Base-by-base conservation (phyloP, 2,797 vertebrate species). In the Ispidina picta region DNA sequence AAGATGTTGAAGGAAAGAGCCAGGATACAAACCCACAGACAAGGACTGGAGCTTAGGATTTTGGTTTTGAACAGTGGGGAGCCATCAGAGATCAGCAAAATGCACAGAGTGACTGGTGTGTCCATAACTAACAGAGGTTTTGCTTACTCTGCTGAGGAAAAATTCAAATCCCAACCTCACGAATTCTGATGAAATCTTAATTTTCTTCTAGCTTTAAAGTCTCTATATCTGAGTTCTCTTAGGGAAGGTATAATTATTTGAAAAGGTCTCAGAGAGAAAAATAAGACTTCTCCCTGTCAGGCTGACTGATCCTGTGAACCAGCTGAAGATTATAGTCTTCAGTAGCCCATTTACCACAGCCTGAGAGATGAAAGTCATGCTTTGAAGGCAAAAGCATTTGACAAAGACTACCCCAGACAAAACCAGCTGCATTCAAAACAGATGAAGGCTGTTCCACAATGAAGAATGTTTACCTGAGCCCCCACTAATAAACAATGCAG, bases 181-280 rank as follows among this genome's bases (percentile, higher is more conserved):
- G 4, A 59, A 46, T 54, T 72, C 51, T 72, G 63, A 83, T 48
- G 70, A 39, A 78, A 76, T 15, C 0, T 0, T 26, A 16, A 69
- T 91, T 84, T 68, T 80, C 48, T 88, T 56, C 52, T 78, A n/a
- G 35, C 13, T 25, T 64, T 66, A 81, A 81, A 66, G 35, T 64
- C 56, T 71, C 60, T 54, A 1, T 37, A 46, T 35, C 33, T 68
- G 54, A 86, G 64, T 33, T 81, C 39, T 81, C 55, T 55, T 44
- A 29, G 54, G 15, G 22, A 87, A 77, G 48, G 8, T 55, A 33
- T 52, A 87, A 83, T 85, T 87, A 83, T 63, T 81, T 72, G 33
- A 49, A 93, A 89, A 89, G 26, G 15, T 79, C 44, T 89, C 56
- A 12, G 35, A 73, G 56, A 93, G 60, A 82, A 92, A 93, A 94